These are phyloP conservation scores for Xiphophorus maculatus DNA, from an alignment of 2,113 vertebrate genomes.

Conservation along the genomic window DNA sequence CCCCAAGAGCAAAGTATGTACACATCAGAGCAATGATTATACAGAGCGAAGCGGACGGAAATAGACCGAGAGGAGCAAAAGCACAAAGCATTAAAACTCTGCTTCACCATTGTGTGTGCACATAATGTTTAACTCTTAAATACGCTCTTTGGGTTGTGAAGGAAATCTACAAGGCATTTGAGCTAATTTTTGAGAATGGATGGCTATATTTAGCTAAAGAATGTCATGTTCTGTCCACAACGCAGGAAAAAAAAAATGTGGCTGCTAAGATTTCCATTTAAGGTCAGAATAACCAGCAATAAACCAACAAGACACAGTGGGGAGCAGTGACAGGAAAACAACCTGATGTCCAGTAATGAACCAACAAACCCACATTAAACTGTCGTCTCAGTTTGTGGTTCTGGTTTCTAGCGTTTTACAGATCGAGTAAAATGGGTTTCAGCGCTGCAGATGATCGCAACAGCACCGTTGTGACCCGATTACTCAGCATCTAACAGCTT, in stretches of 20 bases:
- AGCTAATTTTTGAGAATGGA: slow-evolving; percentile 46
- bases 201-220: slow-evolving; percentile 37
- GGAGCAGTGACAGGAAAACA: not conserved
- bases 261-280: slow-evolving; percentile 8
- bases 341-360: slow-evolving; percentile 11
- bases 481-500: slow-evolving; percentile 30
- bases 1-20: slow-evolving; percentile 33
- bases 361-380: slow-evolving; percentile 18
- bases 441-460: slow-evolving; percentile 53
- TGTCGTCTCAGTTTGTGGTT: slow-evolving; percentile 35
- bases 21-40: slow-evolving; percentile 51
- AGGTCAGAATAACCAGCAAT: not conserved
- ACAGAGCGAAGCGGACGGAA: slow-evolving; percentile 28
- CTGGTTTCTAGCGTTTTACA: slow-evolving; percentile 17
- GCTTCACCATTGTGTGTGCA: not conserved
- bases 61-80: slow-evolving; percentile 20
- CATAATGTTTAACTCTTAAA: slow-evolving; percentile 2
- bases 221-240: not conserved
- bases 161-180: slow-evolving; percentile 26
- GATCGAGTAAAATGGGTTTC: slow-evolving; percentile 25
- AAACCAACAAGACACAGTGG: not conserved
- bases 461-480: slow-evolving; percentile 29
- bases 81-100: not conserved
- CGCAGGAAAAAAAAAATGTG: slow-evolving; percentile 9
- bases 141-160: not conserved